Evolutionary conservation across 2,797 vertebrate genomes (phyloP).

Genomic region (Protonibea diacanthus): DNA sequence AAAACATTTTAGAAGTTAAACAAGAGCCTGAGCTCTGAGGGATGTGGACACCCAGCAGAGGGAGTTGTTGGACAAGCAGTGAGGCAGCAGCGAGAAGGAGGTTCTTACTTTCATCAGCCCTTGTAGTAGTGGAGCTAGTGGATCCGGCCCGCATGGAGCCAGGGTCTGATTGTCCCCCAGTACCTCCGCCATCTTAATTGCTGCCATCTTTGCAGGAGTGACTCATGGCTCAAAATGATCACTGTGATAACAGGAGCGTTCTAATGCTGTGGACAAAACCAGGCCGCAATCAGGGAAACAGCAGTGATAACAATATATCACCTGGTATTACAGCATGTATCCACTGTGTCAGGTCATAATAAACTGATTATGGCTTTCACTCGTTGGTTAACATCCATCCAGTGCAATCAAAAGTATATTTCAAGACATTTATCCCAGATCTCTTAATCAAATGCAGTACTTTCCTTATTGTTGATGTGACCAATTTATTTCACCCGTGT

Average conservation of each 20-base stretch:
- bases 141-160: constrained; percentile 46
- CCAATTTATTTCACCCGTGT: constrained; percentile 11
- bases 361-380: not conserved
- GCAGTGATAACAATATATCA: not conserved
- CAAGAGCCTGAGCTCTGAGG: not conserved
- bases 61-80: constrained; percentile 70
- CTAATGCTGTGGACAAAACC: not conserved
- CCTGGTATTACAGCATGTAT: not conserved
- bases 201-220: constrained; percentile 62
- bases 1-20: not conserved
- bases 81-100: constrained; percentile 16
- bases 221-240: constrained; percentile 27
- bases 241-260: not conserved
- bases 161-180: constrained; percentile 45
- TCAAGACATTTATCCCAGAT: constrained; percentile 11
- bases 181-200: constrained; percentile 76
- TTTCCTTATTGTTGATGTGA: constrained; percentile 5
- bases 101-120: constrained; percentile 26
- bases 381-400: not conserved
- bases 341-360: not conserved
- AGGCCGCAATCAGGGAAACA: not conserved
- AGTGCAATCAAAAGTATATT: constrained; percentile 2
- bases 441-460: constrained; percentile 11
- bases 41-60: constrained; percentile 74
- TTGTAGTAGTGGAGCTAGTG: constrained; percentile 37